Percentiles rank a stretch among this genome's conserved stretches.
Evolutionary conservation across 2,797 vertebrate species (phyloP).

Genomic region (Pseudotriccus pelzelni): DNA sequence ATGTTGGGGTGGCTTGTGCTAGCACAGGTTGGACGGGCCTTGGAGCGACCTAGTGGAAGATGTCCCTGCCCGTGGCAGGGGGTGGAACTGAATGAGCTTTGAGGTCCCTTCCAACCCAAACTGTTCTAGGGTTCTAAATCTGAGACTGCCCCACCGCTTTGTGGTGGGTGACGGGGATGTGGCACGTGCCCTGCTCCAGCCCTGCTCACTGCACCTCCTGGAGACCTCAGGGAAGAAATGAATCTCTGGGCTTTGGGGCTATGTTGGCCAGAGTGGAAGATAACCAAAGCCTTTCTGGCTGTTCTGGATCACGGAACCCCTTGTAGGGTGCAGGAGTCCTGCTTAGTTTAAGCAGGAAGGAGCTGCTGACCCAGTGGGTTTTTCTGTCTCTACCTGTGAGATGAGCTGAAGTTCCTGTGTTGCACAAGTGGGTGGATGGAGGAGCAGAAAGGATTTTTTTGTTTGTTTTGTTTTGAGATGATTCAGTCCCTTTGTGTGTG

Average conservation of each 20-base stretch:
- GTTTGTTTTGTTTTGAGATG: too few relatives aligned
- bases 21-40: background rate
- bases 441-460: background rate
- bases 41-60: background rate
- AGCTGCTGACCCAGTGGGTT: background rate
- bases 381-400: accelerated
- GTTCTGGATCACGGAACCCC: background rate
- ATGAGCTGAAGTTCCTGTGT: background rate
- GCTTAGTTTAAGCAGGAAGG: background rate
- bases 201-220: background rate
- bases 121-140: background rate
- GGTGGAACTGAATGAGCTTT: background rate
- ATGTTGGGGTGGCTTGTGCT: background rate
- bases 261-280: background rate
- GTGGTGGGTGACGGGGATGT: too few relatives aligned
- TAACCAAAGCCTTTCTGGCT: background rate
- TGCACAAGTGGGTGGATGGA: background rate
- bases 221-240: background rate
- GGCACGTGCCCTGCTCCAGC: background rate
- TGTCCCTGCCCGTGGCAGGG: background rate
- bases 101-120: background rate
- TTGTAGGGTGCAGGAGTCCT: accelerated
- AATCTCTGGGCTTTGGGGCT: background rate
- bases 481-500: background rate
- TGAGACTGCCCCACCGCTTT: too few relatives aligned